Conservation (phyloP, 2,797 vertebrate species). For the Anolis apletophallus region DNA sequence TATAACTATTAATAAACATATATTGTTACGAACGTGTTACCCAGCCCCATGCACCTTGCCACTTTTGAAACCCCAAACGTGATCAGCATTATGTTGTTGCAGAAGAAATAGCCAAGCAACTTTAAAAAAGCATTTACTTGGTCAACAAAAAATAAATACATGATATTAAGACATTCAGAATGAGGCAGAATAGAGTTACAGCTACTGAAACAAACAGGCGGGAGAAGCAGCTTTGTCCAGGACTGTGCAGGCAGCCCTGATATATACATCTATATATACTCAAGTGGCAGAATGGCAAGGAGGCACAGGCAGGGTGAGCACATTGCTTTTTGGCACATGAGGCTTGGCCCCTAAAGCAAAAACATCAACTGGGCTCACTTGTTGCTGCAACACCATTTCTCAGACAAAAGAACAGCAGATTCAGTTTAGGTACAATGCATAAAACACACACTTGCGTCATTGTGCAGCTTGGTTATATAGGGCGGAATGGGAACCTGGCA, state of each 20-base stretch:
- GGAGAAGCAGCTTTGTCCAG: not conserved
- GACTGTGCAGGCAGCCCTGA: not conserved
- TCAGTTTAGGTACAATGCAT: not conserved
- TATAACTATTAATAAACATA: too few relatives aligned
- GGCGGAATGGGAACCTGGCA: not conserved
- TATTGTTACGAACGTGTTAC: not conserved
- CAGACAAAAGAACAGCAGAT: not conserved
- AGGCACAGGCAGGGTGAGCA: not conserved
- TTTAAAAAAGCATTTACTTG: constrained; percentile 39
- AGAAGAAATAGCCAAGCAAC: constrained; percentile 1
- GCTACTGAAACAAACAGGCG: not conserved
- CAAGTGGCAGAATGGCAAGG: not conserved
- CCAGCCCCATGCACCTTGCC: not conserved
- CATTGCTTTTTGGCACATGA: constrained; percentile 14
- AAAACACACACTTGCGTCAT: not conserved
- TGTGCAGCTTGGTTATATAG: not conserved
- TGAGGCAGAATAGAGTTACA: constrained; percentile 10
- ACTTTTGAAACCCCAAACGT: not conserved
- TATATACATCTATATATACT: not conserved
- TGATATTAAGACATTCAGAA: constrained; percentile 42
- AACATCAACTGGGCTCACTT: not conserved
- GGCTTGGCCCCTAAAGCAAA: not conserved
- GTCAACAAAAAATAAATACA: constrained; percentile 45
- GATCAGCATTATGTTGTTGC: not conserved
- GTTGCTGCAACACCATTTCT: not conserved